Conservation (phyloP, 2,888 invertebrate genomes). For the Empis livida region DNA sequence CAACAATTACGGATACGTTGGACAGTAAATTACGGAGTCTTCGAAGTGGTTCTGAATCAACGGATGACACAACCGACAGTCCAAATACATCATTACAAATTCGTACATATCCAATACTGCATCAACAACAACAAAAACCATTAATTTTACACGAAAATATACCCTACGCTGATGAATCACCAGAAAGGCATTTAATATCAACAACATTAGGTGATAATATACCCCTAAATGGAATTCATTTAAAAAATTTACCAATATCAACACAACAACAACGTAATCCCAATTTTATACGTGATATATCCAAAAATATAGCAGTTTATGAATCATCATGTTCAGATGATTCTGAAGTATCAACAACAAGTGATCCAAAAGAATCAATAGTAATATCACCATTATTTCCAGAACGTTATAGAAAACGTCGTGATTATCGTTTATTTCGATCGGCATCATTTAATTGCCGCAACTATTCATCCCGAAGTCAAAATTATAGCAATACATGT, state of each 20-base stretch:
- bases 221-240: slow-evolving; percentile 9
- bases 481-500: slow-evolving; percentile 31
- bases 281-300: slow-evolving; percentile 13
- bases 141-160: slow-evolving; percentile 44
- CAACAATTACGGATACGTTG: slow-evolving; percentile 71
- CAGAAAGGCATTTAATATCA: slow-evolving; percentile 37
- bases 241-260: slow-evolving; percentile 3
- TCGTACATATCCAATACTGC: slow-evolving; percentile 2
- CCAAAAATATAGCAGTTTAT: slow-evolving; percentile 24
- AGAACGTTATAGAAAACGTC: slow-evolving; percentile 34
- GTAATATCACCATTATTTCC: slow-evolving; percentile 29
- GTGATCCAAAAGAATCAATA: slow-evolving; percentile 33
- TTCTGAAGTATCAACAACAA: slow-evolving; percentile 22
- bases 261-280: slow-evolving; percentile 6
- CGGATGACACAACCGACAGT: slow-evolving; percentile 37
- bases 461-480: slow-evolving; percentile 34
- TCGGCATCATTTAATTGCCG: slow-evolving; percentile 36
- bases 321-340: slow-evolving; percentile 20
- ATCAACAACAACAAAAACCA: slow-evolving; percentile 21
- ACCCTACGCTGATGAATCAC: slow-evolving; percentile 58
- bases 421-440: slow-evolving; percentile 33
- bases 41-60: slow-evolving; percentile 52
- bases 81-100: slow-evolving; percentile 17
- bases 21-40: slow-evolving; percentile 69
- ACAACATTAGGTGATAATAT: slow-evolving; percentile 9